Evolutionary conservation across 2,888 invertebrate genomes (phyloP), one percentile per base, ranked within the genome.

Genomic region (Drosophila lacicola): DNA sequence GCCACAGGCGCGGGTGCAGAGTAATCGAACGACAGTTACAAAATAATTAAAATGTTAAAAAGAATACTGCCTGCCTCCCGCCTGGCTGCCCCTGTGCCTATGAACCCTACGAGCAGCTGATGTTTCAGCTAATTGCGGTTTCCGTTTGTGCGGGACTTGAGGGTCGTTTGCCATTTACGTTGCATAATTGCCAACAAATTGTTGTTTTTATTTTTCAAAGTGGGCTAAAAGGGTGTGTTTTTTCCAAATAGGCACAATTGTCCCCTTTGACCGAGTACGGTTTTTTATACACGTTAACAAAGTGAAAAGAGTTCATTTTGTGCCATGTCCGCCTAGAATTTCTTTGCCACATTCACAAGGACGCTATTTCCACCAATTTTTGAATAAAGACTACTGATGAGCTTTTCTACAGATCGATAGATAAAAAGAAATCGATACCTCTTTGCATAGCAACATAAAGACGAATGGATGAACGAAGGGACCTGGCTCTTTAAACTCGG

Each of bases 21-120:
- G 60, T 64, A 78, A 78, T 68, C 61, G 78, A 75, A 69, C 55
- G 60, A 41, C 65, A 63, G 54, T 74, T 39, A 57, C 47, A 64
- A 79, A 77, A 79, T 78, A 77, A 79, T 77, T 74, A 70, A 79
- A 79, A 70, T 63, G 74, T 53, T 61, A 39, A 64, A 67, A 70
- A 57, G 46, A 64, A 67, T n/a, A 21, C 44, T 36, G 34, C 17
- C 33, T 33, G 37, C 13, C 13, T 13, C 14, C 49, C 37, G 11
- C 2, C 46, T 41, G 51, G 11, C n/a, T 13, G 19, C 6, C 39
- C 33, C 10, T 19, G 37, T 14, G 10, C 36, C 51, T 25, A 45
- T 11, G 14, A 36, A 13, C 57, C 25, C 34, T 8, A 42, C 36
- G 34, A 50, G 44, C 46, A 77, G 51, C 51, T 41, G 49, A 72